A percentile compares a stretch with the other conserved stretches of the same genome.
Conservation (phyloP, 2,113 vertebrate genomes). For the Ptilonorhynchus violaceus region DNA sequence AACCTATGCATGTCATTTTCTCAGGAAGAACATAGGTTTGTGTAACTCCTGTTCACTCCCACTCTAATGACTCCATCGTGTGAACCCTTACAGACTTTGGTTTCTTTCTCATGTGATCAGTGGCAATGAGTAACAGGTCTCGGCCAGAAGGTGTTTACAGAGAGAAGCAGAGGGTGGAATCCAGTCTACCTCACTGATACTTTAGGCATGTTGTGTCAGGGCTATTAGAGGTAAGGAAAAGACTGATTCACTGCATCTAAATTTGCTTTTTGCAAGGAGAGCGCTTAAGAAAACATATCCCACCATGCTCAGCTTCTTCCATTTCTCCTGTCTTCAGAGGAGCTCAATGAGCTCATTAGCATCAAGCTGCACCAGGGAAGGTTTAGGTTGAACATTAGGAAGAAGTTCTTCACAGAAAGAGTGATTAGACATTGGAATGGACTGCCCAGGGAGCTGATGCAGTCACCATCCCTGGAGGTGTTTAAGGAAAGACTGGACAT, state of each 20-base stretch:
- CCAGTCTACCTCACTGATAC: background rate
- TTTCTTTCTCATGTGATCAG: background rate
- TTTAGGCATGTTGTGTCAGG: background rate
- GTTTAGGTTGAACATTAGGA: background rate
- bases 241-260: background rate
- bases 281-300: background rate
- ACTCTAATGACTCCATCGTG: background rate
- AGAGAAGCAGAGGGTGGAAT: background rate
- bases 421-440: background rate
- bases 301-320: background rate
- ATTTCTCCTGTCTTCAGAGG: background rate
- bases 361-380: background rate
- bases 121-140: background rate
- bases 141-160: background rate
- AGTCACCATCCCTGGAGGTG: background rate
- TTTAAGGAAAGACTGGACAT: background rate
- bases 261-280: background rate
- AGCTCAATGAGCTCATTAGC: background rate
- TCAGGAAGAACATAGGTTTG: background rate
- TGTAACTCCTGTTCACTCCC: background rate
- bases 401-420: background rate
- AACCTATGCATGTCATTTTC: conserved; percentile 1
- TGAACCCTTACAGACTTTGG: background rate
- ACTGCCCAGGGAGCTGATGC: background rate
- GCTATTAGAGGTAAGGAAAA: background rate